Conservation (phyloP, 2,797 vertebrate species). For the Mastacembelus armatus region DNA sequence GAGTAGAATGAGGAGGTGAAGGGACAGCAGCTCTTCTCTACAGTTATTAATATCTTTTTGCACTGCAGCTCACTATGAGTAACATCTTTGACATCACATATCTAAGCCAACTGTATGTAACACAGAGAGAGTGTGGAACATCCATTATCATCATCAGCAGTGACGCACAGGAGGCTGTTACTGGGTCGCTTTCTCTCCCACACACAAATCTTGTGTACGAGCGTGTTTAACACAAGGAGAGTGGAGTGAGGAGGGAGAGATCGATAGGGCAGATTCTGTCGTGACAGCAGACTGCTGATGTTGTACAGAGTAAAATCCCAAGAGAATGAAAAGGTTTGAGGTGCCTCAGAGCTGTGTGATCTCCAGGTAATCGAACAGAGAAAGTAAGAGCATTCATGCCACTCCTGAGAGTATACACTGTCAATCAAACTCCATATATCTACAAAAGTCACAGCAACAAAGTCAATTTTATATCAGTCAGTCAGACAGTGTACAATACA, state of each 20-base stretch:
- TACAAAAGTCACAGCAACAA: too few species aligned
- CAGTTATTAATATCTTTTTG: constrained; percentile 31
- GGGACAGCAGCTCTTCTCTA: constrained; percentile 8
- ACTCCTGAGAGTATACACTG: neutral
- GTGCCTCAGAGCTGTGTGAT: neutral
- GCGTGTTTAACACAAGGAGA: constrained; percentile 33
- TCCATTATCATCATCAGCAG: constrained; percentile 19
- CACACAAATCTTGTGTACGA: constrained; percentile 4
- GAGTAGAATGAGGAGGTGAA: constrained; percentile 10
- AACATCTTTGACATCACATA: constrained; percentile 25
- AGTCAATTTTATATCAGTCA: too few species aligned
- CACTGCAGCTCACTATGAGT: constrained; percentile 28
- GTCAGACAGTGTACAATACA: too few species aligned
- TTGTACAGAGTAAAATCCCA: constrained; percentile 6
- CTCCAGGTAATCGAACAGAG: neutral
- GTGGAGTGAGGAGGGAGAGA: neutral
- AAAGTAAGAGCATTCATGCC: neutral
- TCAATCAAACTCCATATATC: neutral
- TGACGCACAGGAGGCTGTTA: constrained; percentile 37
- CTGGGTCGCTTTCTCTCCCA: constrained; percentile 17
- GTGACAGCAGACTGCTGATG: constrained; percentile 28
- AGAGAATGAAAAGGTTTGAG: neutral
- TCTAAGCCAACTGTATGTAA: constrained; percentile 17
- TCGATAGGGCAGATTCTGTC: constrained; percentile 27
- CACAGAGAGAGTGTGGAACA: constrained; percentile 1